Evolutionary conservation across 2,113 vertebrate species (phyloP).

Genomic region (Sphyrna mokarran): DNA sequence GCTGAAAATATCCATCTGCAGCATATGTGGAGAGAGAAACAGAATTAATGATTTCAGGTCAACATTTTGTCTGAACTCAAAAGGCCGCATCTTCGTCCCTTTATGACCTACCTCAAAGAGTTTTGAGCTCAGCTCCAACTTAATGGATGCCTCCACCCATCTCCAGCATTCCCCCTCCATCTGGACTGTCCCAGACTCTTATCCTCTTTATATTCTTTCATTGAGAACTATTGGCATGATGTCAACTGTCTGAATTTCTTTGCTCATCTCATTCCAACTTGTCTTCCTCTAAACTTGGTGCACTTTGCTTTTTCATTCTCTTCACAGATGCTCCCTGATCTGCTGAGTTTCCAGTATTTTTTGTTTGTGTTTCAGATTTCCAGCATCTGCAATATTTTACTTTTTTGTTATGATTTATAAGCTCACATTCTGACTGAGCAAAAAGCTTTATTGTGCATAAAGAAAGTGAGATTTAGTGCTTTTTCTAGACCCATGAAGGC

Average conservation of each 20-base stretch:
- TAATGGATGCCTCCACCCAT: not conserved
- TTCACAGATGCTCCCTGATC: not conserved
- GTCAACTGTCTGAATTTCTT: not conserved
- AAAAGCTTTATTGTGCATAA: not conserved
- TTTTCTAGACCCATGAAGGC: not conserved
- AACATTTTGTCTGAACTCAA: not conserved
- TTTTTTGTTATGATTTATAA: not conserved
- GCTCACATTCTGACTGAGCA: not conserved
- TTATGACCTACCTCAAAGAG: not conserved
- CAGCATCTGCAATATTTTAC: not conserved
- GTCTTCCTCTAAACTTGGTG: not conserved
- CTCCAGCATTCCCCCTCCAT: not conserved
- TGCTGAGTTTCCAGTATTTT: not conserved
- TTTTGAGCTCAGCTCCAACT: not conserved
- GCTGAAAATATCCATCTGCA: no score
- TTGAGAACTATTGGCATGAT: no score
- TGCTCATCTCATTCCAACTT: not conserved
- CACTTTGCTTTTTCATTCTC: not conserved
- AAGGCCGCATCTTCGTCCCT: not conserved
- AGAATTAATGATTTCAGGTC: not conserved
- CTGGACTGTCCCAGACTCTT: no score
- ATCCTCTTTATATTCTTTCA: no score
- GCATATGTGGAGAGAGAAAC: no score
- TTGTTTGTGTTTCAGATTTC: not conserved
- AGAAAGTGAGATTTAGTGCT: not conserved